Conservation (phyloP, 2,113 vertebrate species). For the Vulpes vulpes region DNA sequence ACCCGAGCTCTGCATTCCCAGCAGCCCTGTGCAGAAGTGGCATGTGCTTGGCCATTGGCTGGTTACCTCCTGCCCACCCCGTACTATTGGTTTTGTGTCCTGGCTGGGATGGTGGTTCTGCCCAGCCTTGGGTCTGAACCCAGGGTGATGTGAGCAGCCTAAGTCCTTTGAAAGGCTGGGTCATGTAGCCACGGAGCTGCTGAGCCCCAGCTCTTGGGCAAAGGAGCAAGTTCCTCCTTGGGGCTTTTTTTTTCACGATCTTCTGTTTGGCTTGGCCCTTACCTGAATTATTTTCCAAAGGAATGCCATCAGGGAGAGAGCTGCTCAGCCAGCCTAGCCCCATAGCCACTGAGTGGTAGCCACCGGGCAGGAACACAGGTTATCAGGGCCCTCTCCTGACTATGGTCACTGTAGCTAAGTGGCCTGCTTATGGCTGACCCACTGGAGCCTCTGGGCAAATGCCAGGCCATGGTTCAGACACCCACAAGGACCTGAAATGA, state of each 20-base stretch:
- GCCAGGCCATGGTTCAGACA: not conserved
- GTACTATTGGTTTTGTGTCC: not conserved
- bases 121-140: not conserved
- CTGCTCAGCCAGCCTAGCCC: not conserved
- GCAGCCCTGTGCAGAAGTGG: not conserved
- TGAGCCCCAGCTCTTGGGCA: not conserved
- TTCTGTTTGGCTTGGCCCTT: conserved; percentile 11
- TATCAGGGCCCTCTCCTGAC: not conserved
- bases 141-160: not conserved
- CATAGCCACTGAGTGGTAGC: not conserved
- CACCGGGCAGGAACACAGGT: not conserved
- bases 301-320: conserved; percentile 48
- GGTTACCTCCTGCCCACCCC: rapidly evolving
- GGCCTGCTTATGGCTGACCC: not conserved
- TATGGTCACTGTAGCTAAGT: not conserved
- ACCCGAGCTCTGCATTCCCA: not conserved
- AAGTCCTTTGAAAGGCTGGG: not conserved
- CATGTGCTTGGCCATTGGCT: not conserved
- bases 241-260: conserved; percentile 39
- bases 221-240: not conserved
- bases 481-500: conserved; percentile 39
- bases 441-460: not conserved
- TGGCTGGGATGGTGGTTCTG: not conserved
- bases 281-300: conserved; percentile 61
- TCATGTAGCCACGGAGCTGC: not conserved